Conservation (phyloP, 1,140 invertebrate species). For the Nasonia vitripennis region DNA sequence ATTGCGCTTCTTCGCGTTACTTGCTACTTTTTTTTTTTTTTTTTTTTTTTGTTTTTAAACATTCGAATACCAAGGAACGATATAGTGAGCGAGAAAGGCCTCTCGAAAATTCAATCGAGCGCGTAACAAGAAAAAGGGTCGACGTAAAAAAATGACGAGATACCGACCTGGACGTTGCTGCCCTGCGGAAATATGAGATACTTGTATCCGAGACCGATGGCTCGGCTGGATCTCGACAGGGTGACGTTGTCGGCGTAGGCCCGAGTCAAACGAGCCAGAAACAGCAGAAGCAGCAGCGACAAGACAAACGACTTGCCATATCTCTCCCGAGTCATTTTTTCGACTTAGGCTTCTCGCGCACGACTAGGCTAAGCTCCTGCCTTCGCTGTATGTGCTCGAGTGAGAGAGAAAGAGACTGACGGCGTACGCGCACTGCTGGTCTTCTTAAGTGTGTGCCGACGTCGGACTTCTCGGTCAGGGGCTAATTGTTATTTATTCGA, state of each 20-base stretch:
- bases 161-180: constrained; percentile 72
- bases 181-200: constrained; percentile 72
- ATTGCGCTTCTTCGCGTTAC: background rate
- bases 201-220: constrained; percentile 42
- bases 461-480: background rate
- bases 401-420: background rate
- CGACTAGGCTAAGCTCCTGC: background rate
- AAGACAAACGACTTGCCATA: constrained; percentile 31
- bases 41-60: too few species aligned
- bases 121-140: background rate
- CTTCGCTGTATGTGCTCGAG: too few species aligned
- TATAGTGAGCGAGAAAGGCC: background rate
- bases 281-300: background rate
- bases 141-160: background rate
- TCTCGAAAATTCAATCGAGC: background rate
- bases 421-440: background rate
- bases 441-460: background rate
- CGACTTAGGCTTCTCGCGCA: background rate
- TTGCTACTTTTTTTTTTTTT: background rate
- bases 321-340: constrained; percentile 41
- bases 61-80: too few species aligned
- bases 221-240: constrained; percentile 6
- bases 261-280: constrained; percentile 1
- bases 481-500: background rate
- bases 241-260: constrained; percentile 13